phyloP scores from a whole-genome alignment of 2,888 invertebrate species.

The Aleiodes leptofemur region DNA sequence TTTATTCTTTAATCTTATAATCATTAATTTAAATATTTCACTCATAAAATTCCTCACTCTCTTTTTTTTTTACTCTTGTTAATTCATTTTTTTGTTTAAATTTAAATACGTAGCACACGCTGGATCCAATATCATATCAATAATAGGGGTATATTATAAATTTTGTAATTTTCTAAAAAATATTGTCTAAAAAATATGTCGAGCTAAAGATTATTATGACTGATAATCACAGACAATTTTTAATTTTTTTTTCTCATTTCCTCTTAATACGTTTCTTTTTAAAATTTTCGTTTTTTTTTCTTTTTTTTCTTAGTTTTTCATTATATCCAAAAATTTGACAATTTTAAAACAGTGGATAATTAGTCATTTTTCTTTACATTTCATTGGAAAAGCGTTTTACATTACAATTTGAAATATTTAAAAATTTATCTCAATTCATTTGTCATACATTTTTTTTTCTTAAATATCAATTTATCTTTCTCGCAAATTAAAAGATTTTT shows the following conservation, averaged over 20 bases:
- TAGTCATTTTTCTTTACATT: conserved; percentile 50
- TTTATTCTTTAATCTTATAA: too few relatives aligned
- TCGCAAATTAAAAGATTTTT: conserved; percentile 10
- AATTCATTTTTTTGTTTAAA: conserved; percentile 28
- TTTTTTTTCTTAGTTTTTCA: conserved; percentile 37
- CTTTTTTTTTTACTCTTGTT: conserved; percentile 33
- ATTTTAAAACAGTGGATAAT: conserved; percentile 63
- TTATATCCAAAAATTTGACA: conserved; percentile 59
- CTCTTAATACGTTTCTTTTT: conserved; percentile 48
- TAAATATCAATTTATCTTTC: conserved; percentile 12
- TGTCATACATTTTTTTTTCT: conserved; percentile 25
- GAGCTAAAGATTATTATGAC: conserved; percentile 75
- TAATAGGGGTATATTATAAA: conserved; percentile 73
- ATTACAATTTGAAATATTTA: conserved; percentile 57
- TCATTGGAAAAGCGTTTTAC: conserved; percentile 57
- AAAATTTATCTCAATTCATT: conserved; percentile 56
- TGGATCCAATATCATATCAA: conserved; percentile 72
- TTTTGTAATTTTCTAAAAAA: conserved; percentile 75
- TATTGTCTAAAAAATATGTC: conserved; percentile 74
- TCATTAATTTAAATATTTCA: conserved; percentile 38
- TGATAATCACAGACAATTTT: conserved; percentile 75
- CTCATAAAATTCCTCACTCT: conserved; percentile 34
- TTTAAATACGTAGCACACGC: conserved; percentile 59
- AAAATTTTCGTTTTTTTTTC: conserved; percentile 51
- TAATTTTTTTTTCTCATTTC: conserved; percentile 58